Base-by-base conservation (phyloP, 2,888 invertebrate genomes). In the Melanophora roralis region DNA sequence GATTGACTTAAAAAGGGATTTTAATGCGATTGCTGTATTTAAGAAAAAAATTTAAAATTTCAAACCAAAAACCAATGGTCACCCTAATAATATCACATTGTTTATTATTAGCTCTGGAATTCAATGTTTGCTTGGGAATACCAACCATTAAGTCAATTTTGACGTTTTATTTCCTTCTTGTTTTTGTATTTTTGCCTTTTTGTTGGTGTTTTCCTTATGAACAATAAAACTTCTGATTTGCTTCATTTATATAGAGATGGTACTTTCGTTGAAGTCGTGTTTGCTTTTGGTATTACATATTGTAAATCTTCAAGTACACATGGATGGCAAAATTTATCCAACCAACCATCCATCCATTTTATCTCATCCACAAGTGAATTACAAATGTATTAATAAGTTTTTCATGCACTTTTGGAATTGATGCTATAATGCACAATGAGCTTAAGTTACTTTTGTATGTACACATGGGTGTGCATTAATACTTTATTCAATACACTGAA, bases 71-170 rank as follows among this genome's bases (percentile, higher is more conserved):
- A 5, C 3, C 27, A 27, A 27, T 74, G 12, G 12, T 40, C 16
- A 21, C 40, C 16, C 16, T 34, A 74, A 34, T 67, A 57, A 67
- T 65, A 57, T 59, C 49, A 59, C 76, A 71, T 71, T 65, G 55
- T 65, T 71, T 14, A 77, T 49, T 57, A 62, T 71, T 57, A 71
- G 64, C 64, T 71, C 49, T 36, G 43, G 69, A 64, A 65, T 71
- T 77, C 49, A 6, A 57, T 77, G 76, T 77, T 71, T 71, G 71
- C 76, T 77, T 77, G 76, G 69, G 71, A 76, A 57, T 59, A 57
- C 49, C 45, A 72, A 21, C 59, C 32, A 49, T 27, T 27, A 53
- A 62, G 62, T 51, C 40, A 77, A 65, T 57, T 51, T 65, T 43
- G 57, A 19, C 49, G 69, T 40, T 57, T 71, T 67, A 62, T 53